Percentiles rank a stretch among this genome's conserved stretches.
phyloP scores from a whole-genome alignment of 2,113 vertebrate species.

The Datnioides undecimradiatus region DNA sequence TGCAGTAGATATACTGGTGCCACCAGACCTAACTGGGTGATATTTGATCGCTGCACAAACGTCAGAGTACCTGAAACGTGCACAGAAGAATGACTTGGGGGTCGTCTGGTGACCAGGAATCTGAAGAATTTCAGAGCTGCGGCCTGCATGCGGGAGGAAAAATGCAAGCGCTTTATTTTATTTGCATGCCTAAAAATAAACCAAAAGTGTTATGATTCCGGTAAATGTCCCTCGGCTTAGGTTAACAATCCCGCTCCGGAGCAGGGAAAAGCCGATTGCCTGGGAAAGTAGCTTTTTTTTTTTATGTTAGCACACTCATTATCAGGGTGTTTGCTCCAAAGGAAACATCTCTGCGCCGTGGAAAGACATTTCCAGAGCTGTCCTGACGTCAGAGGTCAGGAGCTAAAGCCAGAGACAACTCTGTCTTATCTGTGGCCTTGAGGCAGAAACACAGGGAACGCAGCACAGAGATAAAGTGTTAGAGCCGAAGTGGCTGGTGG shows the following conservation, averaged over 20 bases:
- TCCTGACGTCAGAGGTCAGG: constrained; percentile 63
- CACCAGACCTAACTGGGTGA: constrained; percentile 16
- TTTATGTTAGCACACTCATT: constrained; percentile 20
- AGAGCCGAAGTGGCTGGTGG: not conserved
- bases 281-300: constrained; percentile 52
- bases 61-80: constrained; percentile 58
- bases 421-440: constrained; percentile 67
- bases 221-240: constrained; percentile 41
- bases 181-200: constrained; percentile 60
- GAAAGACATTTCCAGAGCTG: constrained; percentile 38
- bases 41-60: constrained; percentile 35
- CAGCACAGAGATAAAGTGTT: not conserved
- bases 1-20: constrained; percentile 1
- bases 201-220: constrained; percentile 37
- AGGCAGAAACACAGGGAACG: constrained; percentile 21
- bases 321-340: constrained; percentile 73
- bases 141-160: constrained; percentile 33
- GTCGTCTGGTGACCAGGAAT: constrained; percentile 40
- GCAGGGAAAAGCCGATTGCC: constrained; percentile 34
- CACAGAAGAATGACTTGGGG: constrained; percentile 12
- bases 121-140: constrained; percentile 42
- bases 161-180: constrained; percentile 17
- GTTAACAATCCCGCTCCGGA: constrained; percentile 38
- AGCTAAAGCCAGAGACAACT: constrained; percentile 45
- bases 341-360: constrained; percentile 60